Conservation (phyloP, 2,888 invertebrate species). For the Epistrophella euchroma region DNA sequence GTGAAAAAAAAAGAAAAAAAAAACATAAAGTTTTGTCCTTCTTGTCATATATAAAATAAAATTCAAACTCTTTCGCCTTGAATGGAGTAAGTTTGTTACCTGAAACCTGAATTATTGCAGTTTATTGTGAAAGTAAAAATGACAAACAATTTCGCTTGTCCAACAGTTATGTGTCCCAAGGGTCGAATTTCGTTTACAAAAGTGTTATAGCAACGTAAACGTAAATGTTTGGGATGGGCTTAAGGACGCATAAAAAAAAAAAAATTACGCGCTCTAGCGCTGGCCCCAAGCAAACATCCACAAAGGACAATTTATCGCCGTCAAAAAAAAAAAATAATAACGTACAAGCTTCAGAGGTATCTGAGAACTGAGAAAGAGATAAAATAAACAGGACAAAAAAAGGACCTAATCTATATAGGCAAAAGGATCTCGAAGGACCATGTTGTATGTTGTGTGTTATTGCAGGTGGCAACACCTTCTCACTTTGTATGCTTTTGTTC, state of each 20-base stretch:
- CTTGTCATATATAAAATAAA: constrained; percentile 4
- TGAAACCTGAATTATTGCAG: constrained; percentile 61
- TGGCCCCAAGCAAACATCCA: constrained; percentile 39
- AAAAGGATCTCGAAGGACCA: constrained; percentile 10
- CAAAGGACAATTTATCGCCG: constrained; percentile 65
- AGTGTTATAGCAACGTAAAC: constrained; percentile 27
- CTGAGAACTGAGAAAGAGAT: constrained; percentile 2
- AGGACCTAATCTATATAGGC: constrained; percentile 17
- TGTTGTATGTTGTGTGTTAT: background rate
- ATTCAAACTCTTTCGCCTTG: constrained; percentile 1
- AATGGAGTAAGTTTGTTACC: constrained; percentile 58
- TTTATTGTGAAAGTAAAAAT: constrained; percentile 71
- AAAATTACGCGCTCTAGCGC: constrained; percentile 9
- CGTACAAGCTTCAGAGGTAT: constrained; percentile 22
- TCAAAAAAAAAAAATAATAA: constrained; percentile 61
- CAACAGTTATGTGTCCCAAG: constrained; percentile 72
- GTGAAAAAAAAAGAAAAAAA: background rate
- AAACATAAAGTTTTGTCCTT: constrained; percentile 21
- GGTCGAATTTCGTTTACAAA: constrained; percentile 61
- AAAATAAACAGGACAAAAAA: constrained; percentile 22
- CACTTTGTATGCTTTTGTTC: constrained; percentile 10
- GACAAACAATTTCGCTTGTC: constrained; percentile 70
- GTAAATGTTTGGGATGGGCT: constrained; percentile 34
- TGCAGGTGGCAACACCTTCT: constrained; percentile 30
- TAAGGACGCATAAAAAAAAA: constrained; percentile 10